These are phyloP conservation scores for Macrotis lagotis DNA, from an alignment of 2,113 vertebrate species.

Conservation along the genomic window DNA sequence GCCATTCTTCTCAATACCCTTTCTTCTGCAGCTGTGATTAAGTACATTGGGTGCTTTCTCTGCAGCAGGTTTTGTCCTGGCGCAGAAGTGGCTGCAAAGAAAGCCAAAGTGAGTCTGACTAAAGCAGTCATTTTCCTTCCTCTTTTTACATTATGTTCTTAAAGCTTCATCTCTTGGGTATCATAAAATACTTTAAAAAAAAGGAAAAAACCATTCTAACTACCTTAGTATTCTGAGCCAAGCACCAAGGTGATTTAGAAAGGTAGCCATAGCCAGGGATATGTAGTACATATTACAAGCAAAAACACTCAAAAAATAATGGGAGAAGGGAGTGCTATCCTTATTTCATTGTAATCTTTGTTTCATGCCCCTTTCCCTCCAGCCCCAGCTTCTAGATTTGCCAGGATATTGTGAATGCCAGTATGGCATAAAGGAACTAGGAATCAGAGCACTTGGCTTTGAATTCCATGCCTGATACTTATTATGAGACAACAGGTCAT, in stretches of 20 bases:
- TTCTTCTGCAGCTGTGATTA: slow-evolving; percentile 25
- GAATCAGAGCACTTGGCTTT: not conserved
- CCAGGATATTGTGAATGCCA: not conserved
- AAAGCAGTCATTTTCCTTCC: slow-evolving; percentile 55
- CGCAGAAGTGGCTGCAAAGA: slow-evolving; percentile 40
- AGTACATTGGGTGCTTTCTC: slow-evolving; percentile 56
- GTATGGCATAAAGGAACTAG: not conserved
- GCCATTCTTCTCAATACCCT: not conserved
- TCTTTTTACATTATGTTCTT: slow-evolving; percentile 59
- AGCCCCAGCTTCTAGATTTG: accelerated
- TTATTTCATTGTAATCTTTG: not conserved
- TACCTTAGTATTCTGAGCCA: slow-evolving; percentile 43
- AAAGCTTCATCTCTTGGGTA: slow-evolving; percentile 49
- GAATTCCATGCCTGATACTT: not conserved
- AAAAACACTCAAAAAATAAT: not conserved
- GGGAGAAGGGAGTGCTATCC: not conserved
- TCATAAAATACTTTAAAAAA: slow-evolving; percentile 40
- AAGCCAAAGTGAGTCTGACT: not conserved
- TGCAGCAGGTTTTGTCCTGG: slow-evolving; percentile 59
- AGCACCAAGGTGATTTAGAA: not conserved
- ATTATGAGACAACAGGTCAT: not conserved
- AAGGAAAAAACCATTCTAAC: too few species aligned
- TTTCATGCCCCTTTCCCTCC: not conserved
- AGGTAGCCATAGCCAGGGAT: not conserved
- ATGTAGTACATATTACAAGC: not conserved